Conservation (phyloP, 2,888 invertebrate species). For the Actias luna region DNA sequence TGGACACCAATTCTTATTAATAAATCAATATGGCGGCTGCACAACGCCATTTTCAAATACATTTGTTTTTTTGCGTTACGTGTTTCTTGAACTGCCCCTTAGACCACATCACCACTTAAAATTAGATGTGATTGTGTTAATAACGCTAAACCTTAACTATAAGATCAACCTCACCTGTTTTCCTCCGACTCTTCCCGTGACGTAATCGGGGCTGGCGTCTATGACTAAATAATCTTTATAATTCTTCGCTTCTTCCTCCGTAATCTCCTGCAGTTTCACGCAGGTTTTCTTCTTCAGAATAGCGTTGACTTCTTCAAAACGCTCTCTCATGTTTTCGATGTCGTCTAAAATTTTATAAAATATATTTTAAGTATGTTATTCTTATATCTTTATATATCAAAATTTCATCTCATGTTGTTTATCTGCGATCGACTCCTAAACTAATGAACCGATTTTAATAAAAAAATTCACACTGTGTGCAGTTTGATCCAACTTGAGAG, state of each 20-base stretch:
- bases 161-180: slow-evolving; percentile 47
- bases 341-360: slow-evolving; percentile 43
- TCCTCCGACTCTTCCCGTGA: slow-evolving; percentile 67
- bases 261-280: slow-evolving; percentile 49
- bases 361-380: no score
- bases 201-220: slow-evolving; percentile 62
- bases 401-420: no score
- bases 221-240: slow-evolving; percentile 57
- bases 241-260: slow-evolving; percentile 34
- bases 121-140: not conserved
- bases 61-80: no score
- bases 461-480: no score
- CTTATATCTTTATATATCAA: no score
- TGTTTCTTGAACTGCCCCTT: no score
- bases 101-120: not conserved
- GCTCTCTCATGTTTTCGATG: slow-evolving; percentile 41
- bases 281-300: slow-evolving; percentile 59
- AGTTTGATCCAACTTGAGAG: no score
- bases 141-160: not conserved
- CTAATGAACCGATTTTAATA: no score
- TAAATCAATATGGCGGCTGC: no score
- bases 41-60: no score
- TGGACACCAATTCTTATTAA: no score
- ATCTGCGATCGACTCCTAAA: no score
- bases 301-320: slow-evolving; percentile 49